A percentile compares a stretch with the other conserved stretches of the same genome.
These are phyloP conservation scores for Synanthedon formicaeformis DNA, from an alignment of 2,888 invertebrate species.

Conservation along the genomic window DNA sequence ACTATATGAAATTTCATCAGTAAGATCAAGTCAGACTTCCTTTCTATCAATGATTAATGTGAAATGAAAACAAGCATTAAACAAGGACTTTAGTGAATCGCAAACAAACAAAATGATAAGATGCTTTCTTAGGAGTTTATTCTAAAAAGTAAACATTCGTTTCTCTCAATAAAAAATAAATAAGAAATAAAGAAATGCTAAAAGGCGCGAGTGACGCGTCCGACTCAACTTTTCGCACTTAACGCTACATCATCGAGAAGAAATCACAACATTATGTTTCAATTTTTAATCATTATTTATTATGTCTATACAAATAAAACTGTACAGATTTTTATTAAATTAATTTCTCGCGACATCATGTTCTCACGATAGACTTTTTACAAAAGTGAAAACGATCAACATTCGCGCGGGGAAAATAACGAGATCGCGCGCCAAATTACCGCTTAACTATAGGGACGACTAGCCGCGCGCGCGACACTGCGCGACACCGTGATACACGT, in stretches of 20 bases:
- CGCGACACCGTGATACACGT: slow-evolving; percentile 4
- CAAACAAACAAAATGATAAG: slow-evolving; percentile 49
- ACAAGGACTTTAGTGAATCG: slow-evolving; percentile 18
- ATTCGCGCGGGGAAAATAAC: slow-evolving; percentile 54
- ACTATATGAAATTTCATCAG: no score
- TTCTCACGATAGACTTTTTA: slow-evolving; percentile 70
- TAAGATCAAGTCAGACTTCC: no score
- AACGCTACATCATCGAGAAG: slow-evolving; percentile 48
- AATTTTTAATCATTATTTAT: slow-evolving; percentile 70
- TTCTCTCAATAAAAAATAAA: slow-evolving; percentile 51
- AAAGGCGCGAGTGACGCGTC: slow-evolving; percentile 27
- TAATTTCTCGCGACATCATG: slow-evolving; percentile 65
- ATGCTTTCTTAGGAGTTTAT: slow-evolving; percentile 61
- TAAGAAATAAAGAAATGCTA: slow-evolving; percentile 42
- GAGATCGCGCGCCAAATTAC: slow-evolving; percentile 43
- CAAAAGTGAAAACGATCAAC: slow-evolving; percentile 72
- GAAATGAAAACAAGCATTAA: slow-evolving; percentile 12
- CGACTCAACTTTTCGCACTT: slow-evolving; percentile 31
- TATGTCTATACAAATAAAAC: slow-evolving; percentile 74
- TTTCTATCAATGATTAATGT: no score
- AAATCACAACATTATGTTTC: slow-evolving; percentile 66
- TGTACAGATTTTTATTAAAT: slow-evolving; percentile 71
- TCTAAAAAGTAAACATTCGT: slow-evolving; percentile 67
- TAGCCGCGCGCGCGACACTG: slow-evolving; percentile 3
- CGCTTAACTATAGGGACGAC: background rate